Conservation (phyloP, 2,888 invertebrate species). For the Catocala sponsa region DNA sequence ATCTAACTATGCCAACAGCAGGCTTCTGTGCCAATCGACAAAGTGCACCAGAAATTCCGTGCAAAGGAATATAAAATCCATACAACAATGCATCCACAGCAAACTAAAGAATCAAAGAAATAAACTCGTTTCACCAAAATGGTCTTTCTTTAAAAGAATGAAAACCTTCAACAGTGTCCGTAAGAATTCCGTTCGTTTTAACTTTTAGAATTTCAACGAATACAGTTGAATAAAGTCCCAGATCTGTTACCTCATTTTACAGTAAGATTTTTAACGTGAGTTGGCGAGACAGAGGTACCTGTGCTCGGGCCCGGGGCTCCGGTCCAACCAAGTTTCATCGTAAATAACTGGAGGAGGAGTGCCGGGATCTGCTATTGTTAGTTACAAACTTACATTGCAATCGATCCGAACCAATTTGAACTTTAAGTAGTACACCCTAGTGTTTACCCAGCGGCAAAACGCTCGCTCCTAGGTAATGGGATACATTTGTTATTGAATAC, state of each 20-base stretch:
- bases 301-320: constrained; percentile 19
- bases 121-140: constrained; percentile 39
- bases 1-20: background rate
- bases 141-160: constrained; percentile 43
- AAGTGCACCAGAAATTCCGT: constrained; percentile 8
- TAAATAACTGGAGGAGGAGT: constrained; percentile 45
- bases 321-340: constrained; percentile 46
- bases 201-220: constrained; percentile 49
- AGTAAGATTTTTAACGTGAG: constrained; percentile 49
- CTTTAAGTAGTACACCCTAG: constrained; percentile 28
- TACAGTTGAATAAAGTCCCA: constrained; percentile 41
- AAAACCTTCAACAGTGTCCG: constrained; percentile 32
- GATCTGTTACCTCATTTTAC: constrained; percentile 54
- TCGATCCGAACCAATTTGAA: constrained; percentile 46
- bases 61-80: constrained; percentile 19
- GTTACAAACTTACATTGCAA: constrained; percentile 42
- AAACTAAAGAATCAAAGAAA: constrained; percentile 34
- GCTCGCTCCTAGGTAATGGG: constrained; percentile 33
- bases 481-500: constrained; percentile 55
- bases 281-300: constrained; percentile 38
- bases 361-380: constrained; percentile 38
- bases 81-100: constrained; percentile 13
- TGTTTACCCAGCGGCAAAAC: constrained; percentile 13
- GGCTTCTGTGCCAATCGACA: constrained; percentile 13
- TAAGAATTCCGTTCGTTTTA: constrained; percentile 44